phyloP scores from a whole-genome alignment of 2,797 vertebrate genomes.

The Capromys pilorides region DNA sequence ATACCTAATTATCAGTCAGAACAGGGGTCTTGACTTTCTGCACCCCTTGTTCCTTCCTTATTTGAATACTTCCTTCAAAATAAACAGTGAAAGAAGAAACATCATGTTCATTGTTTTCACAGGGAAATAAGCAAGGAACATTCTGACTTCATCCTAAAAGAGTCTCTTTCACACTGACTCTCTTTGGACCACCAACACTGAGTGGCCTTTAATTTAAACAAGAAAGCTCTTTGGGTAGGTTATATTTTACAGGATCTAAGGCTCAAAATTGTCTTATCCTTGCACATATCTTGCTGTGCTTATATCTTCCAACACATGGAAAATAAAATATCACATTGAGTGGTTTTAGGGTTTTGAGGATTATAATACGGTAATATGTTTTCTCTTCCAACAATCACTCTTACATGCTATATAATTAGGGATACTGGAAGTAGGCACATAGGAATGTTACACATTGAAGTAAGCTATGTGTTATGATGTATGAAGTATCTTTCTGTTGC shows the following conservation, averaged over 20 bases:
- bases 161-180: not conserved
- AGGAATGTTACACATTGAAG: not conserved
- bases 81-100: not conserved
- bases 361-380: not conserved
- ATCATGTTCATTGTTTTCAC: not conserved
- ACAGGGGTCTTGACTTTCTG: not conserved
- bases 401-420: not conserved
- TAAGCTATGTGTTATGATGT: not conserved
- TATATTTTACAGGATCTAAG: not conserved
- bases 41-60: not conserved
- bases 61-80: not conserved
- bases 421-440: not conserved
- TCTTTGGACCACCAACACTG: not conserved
- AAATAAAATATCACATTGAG: not conserved
- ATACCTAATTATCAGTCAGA: not conserved
- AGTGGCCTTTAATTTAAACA: not conserved
- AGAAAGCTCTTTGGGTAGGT: not conserved
- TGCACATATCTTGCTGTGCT: not conserved
- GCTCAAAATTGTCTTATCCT: not conserved
- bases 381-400: not conserved
- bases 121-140: not conserved
- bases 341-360: not conserved
- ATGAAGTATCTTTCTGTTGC: not conserved
- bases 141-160: not conserved
- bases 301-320: not conserved